Percentiles rank a stretch among this genome's conserved stretches.
phyloP scores from a whole-genome alignment of 2,888 invertebrate genomes.

The Lordiphosa andalusiaca region DNA sequence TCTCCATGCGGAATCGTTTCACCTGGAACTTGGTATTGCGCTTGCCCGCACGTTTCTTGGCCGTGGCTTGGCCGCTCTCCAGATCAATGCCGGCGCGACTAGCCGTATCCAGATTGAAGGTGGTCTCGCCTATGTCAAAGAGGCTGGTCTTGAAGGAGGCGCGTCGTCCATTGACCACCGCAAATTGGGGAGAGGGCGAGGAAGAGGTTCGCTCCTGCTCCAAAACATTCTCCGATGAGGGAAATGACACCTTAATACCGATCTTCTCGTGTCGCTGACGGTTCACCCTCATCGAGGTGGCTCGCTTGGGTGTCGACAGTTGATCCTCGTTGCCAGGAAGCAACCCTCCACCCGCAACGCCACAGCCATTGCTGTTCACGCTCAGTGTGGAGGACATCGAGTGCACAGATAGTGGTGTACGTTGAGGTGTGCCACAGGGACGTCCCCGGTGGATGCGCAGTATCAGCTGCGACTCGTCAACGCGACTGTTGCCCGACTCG shows the following conservation, averaged over 20 bases:
- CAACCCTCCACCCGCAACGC: conserved; percentile 6
- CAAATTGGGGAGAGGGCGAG: conserved; percentile 57
- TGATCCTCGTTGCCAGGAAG: conserved; percentile 46
- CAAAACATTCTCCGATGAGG: conserved; percentile 86
- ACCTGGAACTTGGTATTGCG: conserved; percentile 94
- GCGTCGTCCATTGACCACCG: conserved; percentile 67
- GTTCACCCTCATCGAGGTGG: conserved; percentile 82
- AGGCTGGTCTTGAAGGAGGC: conserved; percentile 77
- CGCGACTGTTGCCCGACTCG: conserved; percentile 84
- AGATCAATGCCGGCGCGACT: conserved; percentile 33
- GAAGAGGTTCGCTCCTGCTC: conserved; percentile 54
- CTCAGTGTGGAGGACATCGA: conserved; percentile 85
- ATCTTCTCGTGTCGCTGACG: conserved; percentile 87
- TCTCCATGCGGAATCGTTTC: conserved; percentile 95
- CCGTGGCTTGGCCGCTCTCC: conserved; percentile 70
- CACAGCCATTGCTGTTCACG: conserved; percentile 81
- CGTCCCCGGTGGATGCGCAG: conserved; percentile 93
- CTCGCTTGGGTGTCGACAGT: conserved; percentile 79
- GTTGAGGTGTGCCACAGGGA: conserved; percentile 82
- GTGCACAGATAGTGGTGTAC: conserved; percentile 83
- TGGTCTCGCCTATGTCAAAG: conserved; percentile 78
- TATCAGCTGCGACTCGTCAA: conserved; percentile 92
- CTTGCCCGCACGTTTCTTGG: conserved; percentile 88
- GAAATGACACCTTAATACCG: conserved; percentile 91
- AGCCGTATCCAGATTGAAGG: conserved; percentile 71